Evolutionary conservation across 2,797 vertebrate genomes (phyloP), one percentile per base, ranked within the genome.

Genomic region (Gymnodraco acuticeps): DNA sequence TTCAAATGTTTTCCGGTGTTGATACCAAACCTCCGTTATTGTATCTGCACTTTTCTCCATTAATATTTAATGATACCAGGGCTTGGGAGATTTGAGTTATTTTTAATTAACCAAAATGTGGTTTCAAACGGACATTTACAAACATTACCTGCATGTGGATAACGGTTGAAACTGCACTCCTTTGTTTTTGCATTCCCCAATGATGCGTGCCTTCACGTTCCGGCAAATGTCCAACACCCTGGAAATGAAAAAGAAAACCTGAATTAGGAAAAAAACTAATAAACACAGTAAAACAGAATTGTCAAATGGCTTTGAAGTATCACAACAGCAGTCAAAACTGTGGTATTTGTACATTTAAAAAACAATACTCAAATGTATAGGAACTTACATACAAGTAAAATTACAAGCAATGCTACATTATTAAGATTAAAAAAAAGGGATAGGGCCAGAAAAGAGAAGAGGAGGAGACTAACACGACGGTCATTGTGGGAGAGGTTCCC

Each of bases 171-270:
- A 99, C 83, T 99, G 98, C 80, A 99, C 98, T 77, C 97, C 98
- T 78, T 82, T 98, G 75, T 99, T 98, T 95, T 99, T 99, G 92
- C 98, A 99, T 90, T 99, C 98, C 84, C 91, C 94, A 85, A 92
- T 83, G 87, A 99, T 97, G 88, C 98, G 95, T 77, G 97, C 98
- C 85, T 99, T 99, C 17, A 99, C 98, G 63, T 99, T 99, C 88
- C 96, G 96, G 92, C 98, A 99, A 81, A 99, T 95, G 92, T 99
- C 97, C 91, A 99, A 90, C 89, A 99, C 97, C 88, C 98, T 99
- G 85, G 64, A 63, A 74, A 76, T 10, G 67, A 65, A 77, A n/a
- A 16, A 27, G 27, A 27, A 72, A 51, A 14, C 1, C 13, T 31
- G 20, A 45, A 20, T 48, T 42, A 7, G 31, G 27, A 38, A 19